A percentile compares a stretch with the other conserved stretches of the same genome.
Evolutionary conservation across 1,140 invertebrate genomes (phyloP).

Genomic region (Acromyrmex heyeri): DNA sequence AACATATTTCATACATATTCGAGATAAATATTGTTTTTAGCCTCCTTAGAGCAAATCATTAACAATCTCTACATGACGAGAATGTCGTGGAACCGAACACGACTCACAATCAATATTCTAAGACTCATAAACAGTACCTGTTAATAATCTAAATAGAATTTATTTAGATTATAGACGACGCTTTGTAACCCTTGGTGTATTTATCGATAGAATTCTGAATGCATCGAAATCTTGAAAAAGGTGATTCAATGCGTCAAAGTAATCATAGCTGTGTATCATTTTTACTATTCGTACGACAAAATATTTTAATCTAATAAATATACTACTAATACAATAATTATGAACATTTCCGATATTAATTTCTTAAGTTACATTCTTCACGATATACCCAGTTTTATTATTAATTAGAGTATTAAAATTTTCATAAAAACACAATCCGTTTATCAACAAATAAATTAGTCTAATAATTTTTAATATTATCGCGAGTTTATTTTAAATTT

Average conservation of each 20-base stretch:
- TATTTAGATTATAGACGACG: conserved; percentile 9
- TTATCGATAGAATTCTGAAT: conserved; percentile 20
- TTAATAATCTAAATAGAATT: conserved; percentile 63
- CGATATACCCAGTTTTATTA: conserved; percentile 25
- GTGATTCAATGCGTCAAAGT: not conserved
- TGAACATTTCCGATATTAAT: conserved; percentile 38
- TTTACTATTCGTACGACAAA: conserved; percentile 9
- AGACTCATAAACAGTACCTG: conserved; percentile 35
- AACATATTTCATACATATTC: conserved; percentile 50
- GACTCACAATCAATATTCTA: conserved; percentile 21
- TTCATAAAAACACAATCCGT: not conserved
- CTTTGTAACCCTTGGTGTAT: not conserved
- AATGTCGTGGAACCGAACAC: conserved; percentile 38
- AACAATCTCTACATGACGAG: conserved; percentile 35
- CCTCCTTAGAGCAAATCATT: conserved; percentile 69
- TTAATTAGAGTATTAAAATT: conserved; percentile 31
- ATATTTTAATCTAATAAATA: not conserved
- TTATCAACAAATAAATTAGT: not conserved
- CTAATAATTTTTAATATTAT: not conserved
- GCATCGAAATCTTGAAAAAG: conserved; percentile 3
- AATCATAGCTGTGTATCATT: not conserved
- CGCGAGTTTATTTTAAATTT: not conserved
- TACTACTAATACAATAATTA: conserved; percentile 48
- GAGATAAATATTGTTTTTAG: conserved; percentile 65
- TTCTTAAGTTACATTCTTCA: conserved; percentile 18